Base-by-base conservation (phyloP, 2,113 vertebrate genomes). In the Ariopsis seemanni region DNA sequence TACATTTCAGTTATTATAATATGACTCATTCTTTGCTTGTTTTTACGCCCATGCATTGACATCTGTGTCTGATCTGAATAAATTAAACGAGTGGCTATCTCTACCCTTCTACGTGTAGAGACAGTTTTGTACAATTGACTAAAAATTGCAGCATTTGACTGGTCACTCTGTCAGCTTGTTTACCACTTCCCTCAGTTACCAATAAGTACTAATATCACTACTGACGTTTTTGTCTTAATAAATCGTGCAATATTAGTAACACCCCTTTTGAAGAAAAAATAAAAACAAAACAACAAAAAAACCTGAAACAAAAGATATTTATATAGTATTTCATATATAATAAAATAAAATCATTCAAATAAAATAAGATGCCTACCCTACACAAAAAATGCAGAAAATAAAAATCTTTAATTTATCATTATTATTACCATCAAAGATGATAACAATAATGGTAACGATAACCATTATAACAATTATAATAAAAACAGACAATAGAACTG, bases 101-200 rank as follows among this genome's bases (percentile, higher is more conserved):
- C 88, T 9, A 86, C 88, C 87, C 88, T 79, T 83, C 89, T 90
- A 80, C 30, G 87, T 89, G 90, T 93, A 92, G 91, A 93, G 94
- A 94, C 93, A 93, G 93, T 94, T 94, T 95, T 96, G 95, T 97
- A 96, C 96, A 94, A 95, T 95, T 95, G 93, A 94, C 96, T 96
- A 96, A 96, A 97, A 97, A 97, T 93, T 97, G 97, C 96, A 97
- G 97, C 97, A 97, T 97, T 97, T 94, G 96, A 96, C 95, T 96
- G 95, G 94, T 94, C 92, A 93, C 94, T 87, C 94, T 94, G 94
- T 94, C 94, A 91, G 85, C 95, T 94, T 94, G 91, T 93, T 89
- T 93, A 94, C 90, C 89, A 82, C 89, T 91, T 92, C 89, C 85
- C 67, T 93, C 92, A 87, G 48, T 91, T 74, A 91, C 89, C 91